Conservation (phyloP, 1,140 invertebrate species). For the Rhyacophila brunnea region DNA sequence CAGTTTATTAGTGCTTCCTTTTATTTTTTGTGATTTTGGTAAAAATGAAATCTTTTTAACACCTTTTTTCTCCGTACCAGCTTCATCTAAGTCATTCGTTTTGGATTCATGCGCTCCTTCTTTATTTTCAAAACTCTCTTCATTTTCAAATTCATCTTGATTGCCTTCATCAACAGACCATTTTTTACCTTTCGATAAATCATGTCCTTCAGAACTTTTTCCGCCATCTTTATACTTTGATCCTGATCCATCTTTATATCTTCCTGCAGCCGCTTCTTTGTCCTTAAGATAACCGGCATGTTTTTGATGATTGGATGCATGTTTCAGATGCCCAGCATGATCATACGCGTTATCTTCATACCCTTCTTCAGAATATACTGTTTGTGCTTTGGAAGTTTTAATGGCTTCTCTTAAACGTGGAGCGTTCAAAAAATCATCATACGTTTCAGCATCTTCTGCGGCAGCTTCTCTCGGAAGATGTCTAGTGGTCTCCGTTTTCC, state of each 20-base stretch:
- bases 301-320: slow-evolving; percentile 58
- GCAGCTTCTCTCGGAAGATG: slow-evolving; percentile 60
- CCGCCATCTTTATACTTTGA: slow-evolving; percentile 41
- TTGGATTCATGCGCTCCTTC: slow-evolving; percentile 26
- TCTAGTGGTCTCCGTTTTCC: slow-evolving; percentile 60
- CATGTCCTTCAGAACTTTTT: slow-evolving; percentile 40
- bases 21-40: neutral
- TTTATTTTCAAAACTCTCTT: slow-evolving; percentile 28
- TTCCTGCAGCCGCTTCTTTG: slow-evolving; percentile 44
- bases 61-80: slow-evolving; percentile 27
- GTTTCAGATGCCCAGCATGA: slow-evolving; percentile 69
- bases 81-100: slow-evolving; percentile 20
- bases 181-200: slow-evolving; percentile 41
- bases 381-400: slow-evolving; percentile 69
- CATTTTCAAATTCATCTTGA: slow-evolving; percentile 38
- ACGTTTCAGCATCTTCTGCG: slow-evolving; percentile 54
- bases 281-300: slow-evolving; percentile 49
- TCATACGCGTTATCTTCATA: slow-evolving; percentile 77
- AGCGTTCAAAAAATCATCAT: slow-evolving; percentile 61
- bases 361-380: slow-evolving; percentile 74
- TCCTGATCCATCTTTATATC: slow-evolving; percentile 43
- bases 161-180: slow-evolving; percentile 42
- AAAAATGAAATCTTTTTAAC: slow-evolving; percentile 12
- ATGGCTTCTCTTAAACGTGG: slow-evolving; percentile 64
- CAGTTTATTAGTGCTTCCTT: neutral